Evolutionary conservation across 2,888 invertebrate genomes (phyloP).

Genomic region (Macropis europaea): DNA sequence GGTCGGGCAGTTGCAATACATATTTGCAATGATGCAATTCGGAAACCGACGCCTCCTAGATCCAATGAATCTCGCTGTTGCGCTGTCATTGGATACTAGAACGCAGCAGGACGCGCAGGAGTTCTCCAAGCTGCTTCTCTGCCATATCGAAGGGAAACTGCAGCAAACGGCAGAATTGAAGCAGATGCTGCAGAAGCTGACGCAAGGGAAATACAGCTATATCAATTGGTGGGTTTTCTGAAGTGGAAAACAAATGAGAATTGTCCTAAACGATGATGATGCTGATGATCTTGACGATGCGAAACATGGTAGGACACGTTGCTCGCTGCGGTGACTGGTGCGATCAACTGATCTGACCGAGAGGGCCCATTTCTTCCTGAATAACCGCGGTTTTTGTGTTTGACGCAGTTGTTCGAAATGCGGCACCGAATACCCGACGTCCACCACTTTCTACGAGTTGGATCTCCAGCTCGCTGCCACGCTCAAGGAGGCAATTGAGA

Average conservation of each 20-base stretch:
- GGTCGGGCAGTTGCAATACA: slow-evolving; percentile 82
- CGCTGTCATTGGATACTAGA: slow-evolving; percentile 82
- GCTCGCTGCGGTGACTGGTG: slow-evolving; percentile 65
- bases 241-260: slow-evolving; percentile 69
- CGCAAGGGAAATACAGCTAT: slow-evolving; percentile 77
- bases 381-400: slow-evolving; percentile 51
- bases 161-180: slow-evolving; percentile 73
- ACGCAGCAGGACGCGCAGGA: slow-evolving; percentile 86
- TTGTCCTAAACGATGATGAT: slow-evolving; percentile 64
- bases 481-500: slow-evolving; percentile 81
- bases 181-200: slow-evolving; percentile 72
- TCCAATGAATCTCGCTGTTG: slow-evolving; percentile 82
- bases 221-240: slow-evolving; percentile 70
- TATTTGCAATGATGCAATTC: slow-evolving; percentile 83
- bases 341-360: slow-evolving; percentile 67
- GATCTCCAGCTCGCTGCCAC: slow-evolving; percentile 82
- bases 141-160: slow-evolving; percentile 82
- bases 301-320: slow-evolving; percentile 67
- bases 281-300: slow-evolving; percentile 65
- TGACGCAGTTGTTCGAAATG: slow-evolving; percentile 77
- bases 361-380: slow-evolving; percentile 37
- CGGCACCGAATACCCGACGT: slow-evolving; percentile 80
- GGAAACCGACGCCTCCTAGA: slow-evolving; percentile 82
- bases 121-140: slow-evolving; percentile 84
- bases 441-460: slow-evolving; percentile 83